Percentiles rank a stretch among this genome's conserved stretches.
Conservation (phyloP, 2,888 invertebrate species). For the Plemyria rubiginata region DNA sequence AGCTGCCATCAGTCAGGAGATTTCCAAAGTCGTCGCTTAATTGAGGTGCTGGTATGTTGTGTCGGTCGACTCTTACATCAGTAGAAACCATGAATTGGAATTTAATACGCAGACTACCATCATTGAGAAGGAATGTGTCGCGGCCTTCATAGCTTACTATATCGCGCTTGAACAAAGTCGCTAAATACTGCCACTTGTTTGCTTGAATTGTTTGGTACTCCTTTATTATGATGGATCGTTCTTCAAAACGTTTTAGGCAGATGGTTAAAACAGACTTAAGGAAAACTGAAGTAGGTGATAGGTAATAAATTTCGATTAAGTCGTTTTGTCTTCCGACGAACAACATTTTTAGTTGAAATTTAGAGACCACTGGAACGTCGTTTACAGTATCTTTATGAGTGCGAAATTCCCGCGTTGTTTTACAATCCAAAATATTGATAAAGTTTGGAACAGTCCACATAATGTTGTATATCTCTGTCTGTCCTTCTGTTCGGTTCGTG, state of each 20-base stretch:
- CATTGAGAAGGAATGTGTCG: slow-evolving; percentile 66
- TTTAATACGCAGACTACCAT: slow-evolving; percentile 73
- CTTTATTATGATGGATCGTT: slow-evolving; percentile 72
- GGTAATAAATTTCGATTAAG: slow-evolving; percentile 73
- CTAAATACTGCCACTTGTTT: slow-evolving; percentile 78
- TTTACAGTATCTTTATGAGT: slow-evolving; percentile 62
- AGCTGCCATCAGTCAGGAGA: slow-evolving; percentile 67
- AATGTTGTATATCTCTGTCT: slow-evolving; percentile 73
- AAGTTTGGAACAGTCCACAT: slow-evolving; percentile 76
- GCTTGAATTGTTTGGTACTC: slow-evolving; percentile 75
- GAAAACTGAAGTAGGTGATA: slow-evolving; percentile 70
- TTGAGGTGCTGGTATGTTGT: slow-evolving; percentile 64
- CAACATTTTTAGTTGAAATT: slow-evolving; percentile 75
- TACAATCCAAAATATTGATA: slow-evolving; percentile 64
- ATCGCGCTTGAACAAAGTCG: slow-evolving; percentile 72
- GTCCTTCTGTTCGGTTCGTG: slow-evolving; percentile 64
- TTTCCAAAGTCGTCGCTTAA: slow-evolving; percentile 74
- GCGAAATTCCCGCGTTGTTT: slow-evolving; percentile 66
- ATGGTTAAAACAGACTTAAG: slow-evolving; percentile 71
- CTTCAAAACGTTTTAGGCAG: slow-evolving; percentile 73
- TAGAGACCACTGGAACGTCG: slow-evolving; percentile 50
- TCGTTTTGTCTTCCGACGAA: slow-evolving; percentile 74
- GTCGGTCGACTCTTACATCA: slow-evolving; percentile 68
- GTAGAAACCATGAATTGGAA: slow-evolving; percentile 75
- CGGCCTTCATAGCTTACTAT: slow-evolving; percentile 65